phyloP scores from a whole-genome alignment of 2,113 vertebrate species.

The Axis porcinus region DNA sequence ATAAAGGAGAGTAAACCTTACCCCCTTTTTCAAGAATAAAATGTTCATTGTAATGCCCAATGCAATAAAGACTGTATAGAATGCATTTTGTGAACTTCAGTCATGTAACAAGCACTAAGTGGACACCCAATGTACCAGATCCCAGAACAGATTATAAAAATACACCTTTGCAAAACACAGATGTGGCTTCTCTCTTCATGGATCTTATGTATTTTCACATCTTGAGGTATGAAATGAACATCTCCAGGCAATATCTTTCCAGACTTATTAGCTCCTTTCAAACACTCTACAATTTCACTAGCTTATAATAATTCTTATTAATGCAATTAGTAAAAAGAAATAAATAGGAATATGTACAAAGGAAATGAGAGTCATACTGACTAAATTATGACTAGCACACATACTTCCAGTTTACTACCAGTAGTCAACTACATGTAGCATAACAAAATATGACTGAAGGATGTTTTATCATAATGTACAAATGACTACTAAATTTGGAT shows the following conservation, averaged over 20 bases:
- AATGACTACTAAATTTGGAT: not conserved
- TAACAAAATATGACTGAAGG: not conserved
- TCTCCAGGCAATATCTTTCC: not conserved
- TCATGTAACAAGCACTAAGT: not conserved
- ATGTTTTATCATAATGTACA: not conserved
- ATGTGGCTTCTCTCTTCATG: not conserved
- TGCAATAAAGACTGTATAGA: not conserved
- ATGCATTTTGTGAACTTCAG: not conserved
- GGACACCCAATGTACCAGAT: not conserved
- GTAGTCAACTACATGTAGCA: not conserved
- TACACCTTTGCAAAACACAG: not conserved
- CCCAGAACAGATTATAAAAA: not conserved
- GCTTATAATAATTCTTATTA: not conserved
- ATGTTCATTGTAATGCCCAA: not conserved
- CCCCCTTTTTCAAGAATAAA: not conserved
- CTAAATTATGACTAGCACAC: not conserved
- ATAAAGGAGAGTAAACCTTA: not conserved
- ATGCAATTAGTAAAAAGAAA: not conserved
- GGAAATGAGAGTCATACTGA: not conserved
- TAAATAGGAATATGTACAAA: not conserved
- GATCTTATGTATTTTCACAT: not conserved
- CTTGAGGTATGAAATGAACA: not conserved
- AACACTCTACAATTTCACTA: not conserved
- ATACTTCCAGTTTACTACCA: not conserved
- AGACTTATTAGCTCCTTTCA: not conserved